Evolutionary conservation across 2,888 invertebrate species (phyloP).

Genomic region (Lymantria monacha): DNA sequence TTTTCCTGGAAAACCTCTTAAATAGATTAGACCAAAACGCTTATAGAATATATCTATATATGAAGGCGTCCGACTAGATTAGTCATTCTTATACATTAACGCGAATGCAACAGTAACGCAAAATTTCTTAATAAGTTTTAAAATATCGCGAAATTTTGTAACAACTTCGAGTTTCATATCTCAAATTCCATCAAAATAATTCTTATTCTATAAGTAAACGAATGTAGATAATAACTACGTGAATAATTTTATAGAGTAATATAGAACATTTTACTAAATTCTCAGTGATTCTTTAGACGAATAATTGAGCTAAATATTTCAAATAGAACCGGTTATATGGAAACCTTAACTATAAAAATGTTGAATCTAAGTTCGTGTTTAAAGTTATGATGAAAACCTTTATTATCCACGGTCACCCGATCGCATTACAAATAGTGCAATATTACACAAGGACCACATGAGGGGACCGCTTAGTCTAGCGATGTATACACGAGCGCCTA

Average conservation of each 20-base stretch:
- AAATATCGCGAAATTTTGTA: conserved; percentile 30
- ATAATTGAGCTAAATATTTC: conserved; percentile 9
- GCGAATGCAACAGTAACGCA: conserved; percentile 7
- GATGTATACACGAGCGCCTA: conserved; percentile 73
- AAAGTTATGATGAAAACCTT: conserved; percentile 25
- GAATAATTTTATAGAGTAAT: conserved; percentile 25
- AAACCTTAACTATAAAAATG: conserved; percentile 17
- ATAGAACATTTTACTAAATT: conserved; percentile 22
- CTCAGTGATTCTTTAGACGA: conserved; percentile 16
- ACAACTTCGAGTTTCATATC: conserved; percentile 25
- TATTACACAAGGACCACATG: conserved; percentile 57
- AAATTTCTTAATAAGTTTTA: conserved; percentile 34
- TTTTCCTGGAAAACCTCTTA: conserved; percentile 56
- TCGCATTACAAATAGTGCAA: conserved; percentile 65
- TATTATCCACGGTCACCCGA: conserved; percentile 63
- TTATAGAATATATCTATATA: conserved; percentile 12
- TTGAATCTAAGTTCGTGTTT: conserved; percentile 9
- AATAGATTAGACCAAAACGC: conserved; percentile 30
- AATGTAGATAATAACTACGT: conserved; percentile 15
- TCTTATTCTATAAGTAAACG: conserved; percentile 21
- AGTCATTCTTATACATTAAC: conserved; percentile 25
- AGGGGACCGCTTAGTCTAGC: conserved; percentile 71
- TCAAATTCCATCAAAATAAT: conserved; percentile 31
- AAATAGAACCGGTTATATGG: conserved; percentile 24
- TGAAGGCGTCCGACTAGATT: conserved; percentile 23